Evolutionary conservation across 2,797 vertebrate species (phyloP), one percentile per base, ranked within the genome.

Genomic region (Lerista edwardsae): DNA sequence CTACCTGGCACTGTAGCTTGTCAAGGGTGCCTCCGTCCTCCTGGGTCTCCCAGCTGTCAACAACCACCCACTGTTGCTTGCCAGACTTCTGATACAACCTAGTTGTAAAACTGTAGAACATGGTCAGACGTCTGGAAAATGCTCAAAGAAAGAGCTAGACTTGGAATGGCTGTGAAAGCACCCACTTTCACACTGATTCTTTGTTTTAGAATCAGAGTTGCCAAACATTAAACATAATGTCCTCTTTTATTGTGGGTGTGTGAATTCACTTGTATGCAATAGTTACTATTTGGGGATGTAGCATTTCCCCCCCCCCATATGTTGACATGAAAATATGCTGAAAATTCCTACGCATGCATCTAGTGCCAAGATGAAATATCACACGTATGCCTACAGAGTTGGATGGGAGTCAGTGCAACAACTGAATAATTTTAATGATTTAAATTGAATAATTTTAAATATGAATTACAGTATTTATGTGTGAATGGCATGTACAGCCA

Each of bases 361-460:
- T 83, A 65, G 65, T 65, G 34, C 15, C 36, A 19, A 51, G 15
- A 31, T n/a, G n/a, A n/a, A n/a, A n/a, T n/a, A n/a, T n/a, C n/a
- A n/a, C n/a, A 61, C 44, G 27, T 23, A 55, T 34, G 36, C 57
- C 23, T 74, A 14, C 36, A 71, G 31, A 41, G 11, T 6, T 55
- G 39, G 76, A 76, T 41, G 39, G 61, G n/a, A 17, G 2, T 34
- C 21, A 4, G 6, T 82, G 65, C n/a, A 71, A 69, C 39, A 84
- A 25, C n/a, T 47, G n/a, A n/a, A n/a, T n/a, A n/a, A n/a, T n/a
- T n/a, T n/a, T n/a, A n/a, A n/a, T n/a, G n/a, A n/a, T n/a, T n/a
- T n/a, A n/a, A n/a, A n/a, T n/a, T n/a, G n/a, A 55, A 31, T 69
- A 68, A 68, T 75, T 83, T 67, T 75, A 57, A 51, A 67, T 68